A percentile compares a stretch with the other conserved stretches of the same genome.
Conservation (phyloP, 2,113 vertebrate species). For the Ophiodon elongatus region DNA sequence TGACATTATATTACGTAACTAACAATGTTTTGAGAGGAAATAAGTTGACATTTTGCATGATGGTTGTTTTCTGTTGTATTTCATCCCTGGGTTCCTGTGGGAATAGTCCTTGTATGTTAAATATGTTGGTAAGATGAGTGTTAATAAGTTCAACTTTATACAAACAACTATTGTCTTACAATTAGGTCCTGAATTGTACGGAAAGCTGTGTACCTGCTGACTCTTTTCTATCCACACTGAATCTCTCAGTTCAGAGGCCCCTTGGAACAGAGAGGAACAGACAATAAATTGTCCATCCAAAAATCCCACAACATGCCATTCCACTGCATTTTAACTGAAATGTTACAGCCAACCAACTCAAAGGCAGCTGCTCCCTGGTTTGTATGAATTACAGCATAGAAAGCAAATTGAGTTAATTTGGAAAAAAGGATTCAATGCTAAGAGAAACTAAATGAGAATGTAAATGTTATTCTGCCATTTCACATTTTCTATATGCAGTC, state of each 20-base stretch:
- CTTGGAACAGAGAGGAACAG: background rate
- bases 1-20: background rate
- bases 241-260: conserved; percentile 12
- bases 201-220: background rate
- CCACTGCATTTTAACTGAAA: conserved; percentile 36
- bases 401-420: background rate
- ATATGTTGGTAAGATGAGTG: background rate
- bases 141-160: background rate
- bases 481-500: background rate
- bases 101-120: no score
- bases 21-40: background rate
- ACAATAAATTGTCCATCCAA: conserved; percentile 25
- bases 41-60: background rate
- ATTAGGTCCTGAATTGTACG: conserved; percentile 14
- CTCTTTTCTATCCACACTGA: conserved; percentile 7
- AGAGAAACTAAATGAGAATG: background rate
- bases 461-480: background rate
- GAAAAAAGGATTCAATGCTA: conserved; percentile 1
- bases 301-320: conserved; percentile 24
- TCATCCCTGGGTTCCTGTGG: no score
- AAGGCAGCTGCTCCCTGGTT: background rate
- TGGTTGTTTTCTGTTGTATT: background rate
- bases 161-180: background rate
- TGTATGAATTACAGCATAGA: conserved; percentile 19
- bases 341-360: conserved; percentile 22